Percentiles rank a stretch among this genome's conserved stretches.
These are phyloP conservation scores for Sphenodon punctatus DNA, from an alignment of 2,797 vertebrate species.

Conservation along the genomic window DNA sequence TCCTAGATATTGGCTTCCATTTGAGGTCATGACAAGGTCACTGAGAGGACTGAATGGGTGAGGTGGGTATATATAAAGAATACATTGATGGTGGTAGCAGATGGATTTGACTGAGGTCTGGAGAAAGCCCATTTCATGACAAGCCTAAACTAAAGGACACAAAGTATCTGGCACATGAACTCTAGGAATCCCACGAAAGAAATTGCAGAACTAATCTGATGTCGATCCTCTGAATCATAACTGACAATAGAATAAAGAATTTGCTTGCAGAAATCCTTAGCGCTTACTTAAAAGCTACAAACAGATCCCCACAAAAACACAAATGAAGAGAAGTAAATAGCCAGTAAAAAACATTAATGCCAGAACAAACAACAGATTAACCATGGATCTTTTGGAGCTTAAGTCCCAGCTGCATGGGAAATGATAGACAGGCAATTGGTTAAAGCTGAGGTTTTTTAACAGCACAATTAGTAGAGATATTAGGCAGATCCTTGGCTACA, in stretches of 20 bases:
- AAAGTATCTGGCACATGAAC: not conserved
- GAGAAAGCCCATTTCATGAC: not conserved
- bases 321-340: not conserved
- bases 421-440: no score
- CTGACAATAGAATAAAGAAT: rapidly evolving
- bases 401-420: not conserved
- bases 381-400: not conserved
- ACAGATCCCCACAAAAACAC: not conserved
- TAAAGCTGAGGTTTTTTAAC: not conserved
- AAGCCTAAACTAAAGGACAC: not conserved
- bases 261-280: not conserved
- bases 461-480: not conserved
- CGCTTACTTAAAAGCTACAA: not conserved
- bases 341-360: not conserved
- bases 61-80: no score
- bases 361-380: not conserved
- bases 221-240: not conserved
- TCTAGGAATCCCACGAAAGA: not conserved
- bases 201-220: not conserved
- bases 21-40: no score
- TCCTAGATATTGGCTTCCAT: no score
- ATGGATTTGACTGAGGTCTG: no score
- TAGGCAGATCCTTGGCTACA: not conserved
- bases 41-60: no score
- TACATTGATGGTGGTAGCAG: no score